A percentile compares a stretch with the other conserved stretches of the same genome.
Conservation (phyloP, 2,888 invertebrate species). For the Trilocha varians region DNA sequence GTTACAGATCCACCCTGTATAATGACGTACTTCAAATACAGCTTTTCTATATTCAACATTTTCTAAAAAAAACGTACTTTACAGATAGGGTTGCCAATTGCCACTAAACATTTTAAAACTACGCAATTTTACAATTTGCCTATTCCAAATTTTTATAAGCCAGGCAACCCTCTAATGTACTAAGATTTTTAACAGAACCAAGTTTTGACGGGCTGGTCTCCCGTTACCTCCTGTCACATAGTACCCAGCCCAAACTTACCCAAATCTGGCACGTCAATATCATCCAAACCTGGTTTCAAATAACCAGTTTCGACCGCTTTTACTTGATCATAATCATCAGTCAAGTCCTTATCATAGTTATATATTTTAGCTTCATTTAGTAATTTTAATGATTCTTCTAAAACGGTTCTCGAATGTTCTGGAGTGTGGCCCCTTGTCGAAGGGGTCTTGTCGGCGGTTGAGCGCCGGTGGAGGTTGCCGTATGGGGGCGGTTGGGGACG, state of each 20-base stretch:
- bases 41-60: too few relatives aligned
- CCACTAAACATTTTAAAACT: too few relatives aligned
- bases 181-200: conserved; percentile 53
- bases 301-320: conserved; percentile 26
- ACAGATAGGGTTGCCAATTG: too few relatives aligned
- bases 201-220: conserved; percentile 58
- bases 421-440: conserved; percentile 42
- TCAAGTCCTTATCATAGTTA: conserved; percentile 42
- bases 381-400: conserved; percentile 62
- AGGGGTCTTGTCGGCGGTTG: conserved; percentile 32
- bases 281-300: conserved; percentile 40
- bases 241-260: conserved; percentile 38
- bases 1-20: too few relatives aligned
- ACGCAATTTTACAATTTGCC: too few relatives aligned
- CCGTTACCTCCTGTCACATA: conserved; percentile 56
- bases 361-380: conserved; percentile 61
- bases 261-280: conserved; percentile 52
- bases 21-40: too few relatives aligned
- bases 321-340: conserved; percentile 59
- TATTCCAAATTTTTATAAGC: too few relatives aligned
- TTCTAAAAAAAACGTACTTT: too few relatives aligned
- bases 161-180: background rate
- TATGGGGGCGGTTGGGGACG: conserved; percentile 67
- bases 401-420: conserved; percentile 44
- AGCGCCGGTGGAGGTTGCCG: conserved; percentile 51